A percentile compares a stretch with the other conserved stretches of the same genome.
These are phyloP conservation scores for Saimiri boliviensis DNA, from an alignment of 2,113 vertebrate species.

Conservation along the genomic window DNA sequence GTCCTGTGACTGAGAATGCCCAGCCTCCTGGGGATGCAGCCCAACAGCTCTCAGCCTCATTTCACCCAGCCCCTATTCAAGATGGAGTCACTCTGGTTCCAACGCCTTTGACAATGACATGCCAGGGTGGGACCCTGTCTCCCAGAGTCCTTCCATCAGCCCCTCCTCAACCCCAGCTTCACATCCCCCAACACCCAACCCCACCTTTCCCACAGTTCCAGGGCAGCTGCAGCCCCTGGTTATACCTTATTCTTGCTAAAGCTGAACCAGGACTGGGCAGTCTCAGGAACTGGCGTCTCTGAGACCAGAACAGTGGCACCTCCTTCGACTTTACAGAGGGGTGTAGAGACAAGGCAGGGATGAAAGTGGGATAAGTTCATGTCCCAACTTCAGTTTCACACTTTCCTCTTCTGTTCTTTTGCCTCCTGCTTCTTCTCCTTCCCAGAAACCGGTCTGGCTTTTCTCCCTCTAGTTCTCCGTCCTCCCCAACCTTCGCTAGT, in stretches of 20 bases:
- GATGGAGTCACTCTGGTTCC: too few relatives aligned
- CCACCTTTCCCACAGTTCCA: not conserved
- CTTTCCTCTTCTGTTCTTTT: not conserved
- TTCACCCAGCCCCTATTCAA: too few relatives aligned
- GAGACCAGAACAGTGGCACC: not conserved
- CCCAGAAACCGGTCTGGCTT: not conserved
- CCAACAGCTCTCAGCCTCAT: too few relatives aligned
- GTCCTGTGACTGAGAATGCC: too few relatives aligned
- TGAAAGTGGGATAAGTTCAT: too few relatives aligned
- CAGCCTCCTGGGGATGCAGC: too few relatives aligned
- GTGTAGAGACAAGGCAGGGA: not conserved
- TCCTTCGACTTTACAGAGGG: not conserved
- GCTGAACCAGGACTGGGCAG: not conserved
- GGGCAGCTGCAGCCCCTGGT: not conserved
- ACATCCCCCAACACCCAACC: not conserved
- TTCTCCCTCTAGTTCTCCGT: not conserved
- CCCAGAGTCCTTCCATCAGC: not conserved
- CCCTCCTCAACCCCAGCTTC: not conserved
- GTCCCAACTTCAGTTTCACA: not conserved
- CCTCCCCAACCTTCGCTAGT: not conserved
- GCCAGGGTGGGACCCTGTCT: not conserved
- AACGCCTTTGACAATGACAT: too few relatives aligned
- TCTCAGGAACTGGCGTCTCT: not conserved
- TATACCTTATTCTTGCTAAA: not conserved
- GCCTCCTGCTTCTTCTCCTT: not conserved